phyloP scores from a whole-genome alignment of 2,797 vertebrate species.

The Gobionotothen gibberifrons region DNA sequence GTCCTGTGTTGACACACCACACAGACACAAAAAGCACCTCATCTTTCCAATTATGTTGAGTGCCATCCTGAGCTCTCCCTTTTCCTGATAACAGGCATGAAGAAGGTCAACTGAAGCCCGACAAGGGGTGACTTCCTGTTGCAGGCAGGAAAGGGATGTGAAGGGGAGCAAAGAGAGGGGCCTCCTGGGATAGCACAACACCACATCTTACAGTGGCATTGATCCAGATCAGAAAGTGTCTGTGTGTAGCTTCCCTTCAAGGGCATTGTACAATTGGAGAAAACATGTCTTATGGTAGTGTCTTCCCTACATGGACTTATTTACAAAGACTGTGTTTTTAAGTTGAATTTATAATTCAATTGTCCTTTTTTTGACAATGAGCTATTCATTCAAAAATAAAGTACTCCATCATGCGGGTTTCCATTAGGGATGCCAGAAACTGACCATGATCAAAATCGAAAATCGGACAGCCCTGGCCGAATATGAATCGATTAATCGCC shows the following conservation, averaged over 20 bases:
- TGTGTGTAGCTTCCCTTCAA: constrained; percentile 38
- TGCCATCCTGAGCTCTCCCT: constrained; percentile 39
- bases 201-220: constrained; percentile 45
- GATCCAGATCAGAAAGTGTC: constrained; percentile 33
- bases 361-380: background rate
- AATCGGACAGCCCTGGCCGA: too few species aligned
- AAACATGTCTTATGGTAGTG: constrained; percentile 26
- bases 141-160: constrained; percentile 73
- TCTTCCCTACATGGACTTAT: background rate
- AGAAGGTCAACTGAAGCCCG: constrained; percentile 42
- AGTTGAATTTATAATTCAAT: background rate
- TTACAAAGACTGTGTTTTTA: constrained; percentile 4
- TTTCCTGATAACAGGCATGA: constrained; percentile 47
- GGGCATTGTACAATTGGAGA: constrained; percentile 23
- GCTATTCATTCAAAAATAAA: background rate
- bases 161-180: constrained; percentile 53
- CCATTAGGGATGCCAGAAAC: too few species aligned
- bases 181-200: constrained; percentile 42
- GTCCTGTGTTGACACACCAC: background rate
- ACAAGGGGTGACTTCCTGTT: constrained; percentile 65
- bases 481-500: too few species aligned
- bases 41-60: constrained; percentile 18
- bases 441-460: too few species aligned
- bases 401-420: background rate
- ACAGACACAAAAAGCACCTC: background rate